Base-by-base conservation (phyloP, 2,888 invertebrate species). In the Seira musarum region DNA sequence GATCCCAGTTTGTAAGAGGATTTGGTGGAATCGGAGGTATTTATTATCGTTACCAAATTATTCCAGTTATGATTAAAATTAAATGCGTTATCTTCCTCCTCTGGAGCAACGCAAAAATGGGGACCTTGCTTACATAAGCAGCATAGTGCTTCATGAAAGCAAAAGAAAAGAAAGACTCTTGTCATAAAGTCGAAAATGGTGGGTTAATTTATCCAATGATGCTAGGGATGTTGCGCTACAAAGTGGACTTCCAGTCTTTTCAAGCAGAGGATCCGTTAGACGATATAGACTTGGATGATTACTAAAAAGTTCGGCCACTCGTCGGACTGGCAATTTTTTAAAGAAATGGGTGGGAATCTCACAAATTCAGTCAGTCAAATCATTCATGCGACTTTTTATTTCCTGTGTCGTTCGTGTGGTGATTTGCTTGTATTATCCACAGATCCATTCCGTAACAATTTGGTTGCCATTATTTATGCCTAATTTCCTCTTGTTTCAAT, bases 1-100 rank as follows among this genome's bases (percentile, higher is more conserved):
- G 99, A 73, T 98, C 99, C 79, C 99, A 99, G 91, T 99, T 99
- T 90, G 99, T 99, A 71, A 92, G 98, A 90, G 99, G 99, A 84
- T 99, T 99, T 89, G 99, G 99, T 89, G 99, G 99, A 84, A 98
- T 99, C 88, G 99, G 99, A 92, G 99, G 99, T 96, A 89, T 8
- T 40, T 40, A 40, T 49, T 49, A n/a, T 40, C 40, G 40, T 40
- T 8, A 40, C 40, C 40, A 40, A 40, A 8, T 5, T 40, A 8
- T 40, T 8, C 5, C 40, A 40, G 5, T 40, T 40, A 40, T 13
- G 13, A 8, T 40, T 13, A 40, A 40, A 40, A 40, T 40, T 40
- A 40, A 8, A 40, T 13, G 40, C 40, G 40, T 40, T 40, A 40
- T 40, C 13, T 40, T 40, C 40, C n/a, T n/a, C n/a, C 40, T 40